Conservation (phyloP, 1,140 invertebrate species). For the Vanessa atalanta region DNA sequence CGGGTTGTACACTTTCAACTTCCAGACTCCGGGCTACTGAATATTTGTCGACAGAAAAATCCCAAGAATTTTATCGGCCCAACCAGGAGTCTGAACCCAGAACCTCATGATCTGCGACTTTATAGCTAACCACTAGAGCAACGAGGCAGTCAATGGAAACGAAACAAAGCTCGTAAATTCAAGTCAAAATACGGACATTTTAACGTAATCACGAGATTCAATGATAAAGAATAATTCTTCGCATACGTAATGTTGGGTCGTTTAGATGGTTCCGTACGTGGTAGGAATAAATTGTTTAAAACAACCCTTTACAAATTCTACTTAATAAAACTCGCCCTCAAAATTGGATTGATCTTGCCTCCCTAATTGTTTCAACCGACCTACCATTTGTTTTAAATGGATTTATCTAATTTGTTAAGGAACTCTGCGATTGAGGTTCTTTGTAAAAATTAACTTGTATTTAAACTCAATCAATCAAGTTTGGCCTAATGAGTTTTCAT, state of each 20-base stretch:
- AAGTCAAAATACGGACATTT: neutral
- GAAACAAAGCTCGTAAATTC: neutral
- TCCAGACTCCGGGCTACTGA: too few relatives aligned
- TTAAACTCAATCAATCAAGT: neutral
- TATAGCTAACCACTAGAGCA: too few relatives aligned
- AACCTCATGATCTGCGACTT: too few relatives aligned
- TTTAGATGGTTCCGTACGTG: conserved; percentile 59
- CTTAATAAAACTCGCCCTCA: conserved; percentile 34
- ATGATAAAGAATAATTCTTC: conserved; percentile 58
- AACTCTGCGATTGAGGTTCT: conserved; percentile 13
- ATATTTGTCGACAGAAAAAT: too few relatives aligned
- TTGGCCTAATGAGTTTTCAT: neutral
- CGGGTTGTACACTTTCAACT: too few relatives aligned
- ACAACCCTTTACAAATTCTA: conserved; percentile 32
- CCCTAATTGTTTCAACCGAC: conserved; percentile 33
- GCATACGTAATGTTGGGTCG: conserved; percentile 61
- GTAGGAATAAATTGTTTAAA: conserved; percentile 43
- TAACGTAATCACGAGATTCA: conserved; percentile 20
- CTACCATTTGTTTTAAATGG: conserved; percentile 23
- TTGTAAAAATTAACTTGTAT: conserved; percentile 11
- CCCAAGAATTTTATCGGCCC: too few relatives aligned
- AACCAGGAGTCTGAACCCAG: too few relatives aligned
- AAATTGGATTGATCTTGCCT: conserved; percentile 39
- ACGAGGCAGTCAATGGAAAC: neutral
- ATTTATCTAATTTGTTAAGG: conserved; percentile 25